A percentile compares a stretch with the other conserved stretches of the same genome.
Evolutionary conservation across 2,797 vertebrate genomes (phyloP).

Genomic region (Percopsis omiscomaycus): DNA sequence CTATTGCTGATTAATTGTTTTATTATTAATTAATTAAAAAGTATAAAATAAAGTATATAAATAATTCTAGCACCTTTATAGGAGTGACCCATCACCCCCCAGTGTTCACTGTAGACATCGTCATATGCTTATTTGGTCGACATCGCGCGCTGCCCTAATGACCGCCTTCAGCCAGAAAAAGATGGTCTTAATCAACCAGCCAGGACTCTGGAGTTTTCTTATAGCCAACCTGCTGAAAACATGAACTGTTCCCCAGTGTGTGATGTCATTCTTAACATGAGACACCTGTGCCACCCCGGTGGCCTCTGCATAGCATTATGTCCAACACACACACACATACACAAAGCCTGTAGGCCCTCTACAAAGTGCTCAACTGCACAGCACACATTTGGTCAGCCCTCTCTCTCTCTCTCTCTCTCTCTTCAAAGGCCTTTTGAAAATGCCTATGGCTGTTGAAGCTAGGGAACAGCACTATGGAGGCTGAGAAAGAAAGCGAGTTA

Average conservation of each 20-base stretch:
- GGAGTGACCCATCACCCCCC: no score
- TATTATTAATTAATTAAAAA: no score
- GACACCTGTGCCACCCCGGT: background rate
- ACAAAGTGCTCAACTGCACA: slow-evolving; percentile 15
- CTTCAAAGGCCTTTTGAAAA: slow-evolving; percentile 38
- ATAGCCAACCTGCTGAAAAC: background rate
- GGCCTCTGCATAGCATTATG: background rate
- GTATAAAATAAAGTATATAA: no score
- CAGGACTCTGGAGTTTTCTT: background rate
- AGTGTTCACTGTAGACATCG: no score
- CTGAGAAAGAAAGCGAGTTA: slow-evolving; percentile 18
- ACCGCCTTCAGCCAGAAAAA: no score
- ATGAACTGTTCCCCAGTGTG: slow-evolving; percentile 1
- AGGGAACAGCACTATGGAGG: slow-evolving; percentile 22
- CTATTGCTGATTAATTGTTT: no score
- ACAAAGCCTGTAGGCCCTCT: background rate
- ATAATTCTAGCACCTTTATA: no score
- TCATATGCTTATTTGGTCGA: no score
- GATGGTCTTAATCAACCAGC: no score
- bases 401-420: background rate
- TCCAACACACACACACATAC: slow-evolving; percentile 1
- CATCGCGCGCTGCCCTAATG: no score
- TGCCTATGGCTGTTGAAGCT: slow-evolving; percentile 33
- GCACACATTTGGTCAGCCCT: slow-evolving; percentile 17
- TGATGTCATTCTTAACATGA: background rate